Evolutionary conservation across 2,888 invertebrate genomes (phyloP).

Genomic region (Augochlorella aurata): DNA sequence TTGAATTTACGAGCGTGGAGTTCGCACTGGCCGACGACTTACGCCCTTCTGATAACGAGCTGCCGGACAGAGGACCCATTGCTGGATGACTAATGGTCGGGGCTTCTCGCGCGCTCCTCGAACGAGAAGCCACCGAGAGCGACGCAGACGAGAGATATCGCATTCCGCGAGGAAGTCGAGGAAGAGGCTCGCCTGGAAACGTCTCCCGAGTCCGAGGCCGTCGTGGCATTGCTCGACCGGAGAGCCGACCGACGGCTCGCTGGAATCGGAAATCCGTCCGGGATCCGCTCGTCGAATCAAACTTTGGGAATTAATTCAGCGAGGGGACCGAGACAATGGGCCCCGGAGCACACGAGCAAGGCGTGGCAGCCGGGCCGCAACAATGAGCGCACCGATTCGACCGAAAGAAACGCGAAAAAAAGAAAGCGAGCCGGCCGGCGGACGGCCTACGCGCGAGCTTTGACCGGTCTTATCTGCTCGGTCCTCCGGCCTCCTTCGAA

Average conservation of each 20-base stretch:
- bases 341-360: conserved; percentile 38
- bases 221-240: not conserved
- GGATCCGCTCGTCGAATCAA: conserved; percentile 24
- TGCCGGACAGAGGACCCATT: conserved; percentile 69
- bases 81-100: conserved; percentile 69
- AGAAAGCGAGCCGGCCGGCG: conserved; percentile 29
- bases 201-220: not conserved
- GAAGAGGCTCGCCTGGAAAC: conserved; percentile 39
- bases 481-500: conserved; percentile 44
- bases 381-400: conserved; percentile 62
- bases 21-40: conserved; percentile 61
- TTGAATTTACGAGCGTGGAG: conserved; percentile 62
- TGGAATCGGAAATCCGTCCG: not conserved
- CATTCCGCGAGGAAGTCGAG: conserved; percentile 54
- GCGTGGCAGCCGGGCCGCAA: conserved; percentile 61
- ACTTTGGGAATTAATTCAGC: conserved; percentile 54
- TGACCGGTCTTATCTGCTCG: conserved; percentile 48
- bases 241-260: not conserved
- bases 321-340: conserved; percentile 52
- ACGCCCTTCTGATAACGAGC: conserved; percentile 64
- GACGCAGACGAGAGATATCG: conserved; percentile 47
- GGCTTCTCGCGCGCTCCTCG: conserved; percentile 32
- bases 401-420: conserved; percentile 33
- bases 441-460: conserved; percentile 49
- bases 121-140: conserved; percentile 3